phyloP scores from a whole-genome alignment of 2,888 invertebrate species.

The Lasiommata megera region DNA sequence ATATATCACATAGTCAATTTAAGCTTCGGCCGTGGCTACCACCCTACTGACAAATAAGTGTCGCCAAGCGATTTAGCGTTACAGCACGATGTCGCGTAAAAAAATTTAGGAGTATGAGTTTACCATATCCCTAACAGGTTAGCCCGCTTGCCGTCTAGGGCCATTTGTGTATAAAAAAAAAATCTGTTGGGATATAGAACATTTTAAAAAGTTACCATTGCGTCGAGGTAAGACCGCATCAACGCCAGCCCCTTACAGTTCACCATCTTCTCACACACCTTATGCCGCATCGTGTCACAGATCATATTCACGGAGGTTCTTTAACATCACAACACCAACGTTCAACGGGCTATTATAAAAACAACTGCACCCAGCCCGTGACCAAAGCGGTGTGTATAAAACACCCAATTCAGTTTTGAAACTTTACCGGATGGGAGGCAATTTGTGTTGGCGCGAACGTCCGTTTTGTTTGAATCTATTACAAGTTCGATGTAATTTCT shows the following conservation, averaged over 20 bases:
- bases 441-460: conserved; percentile 43
- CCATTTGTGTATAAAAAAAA: too few species aligned
- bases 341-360: background rate
- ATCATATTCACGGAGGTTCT: conserved; percentile 47
- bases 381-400: conserved; percentile 45
- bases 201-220: conserved; percentile 54
- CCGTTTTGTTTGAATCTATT: conserved; percentile 35
- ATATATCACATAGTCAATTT: too few species aligned
- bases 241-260: conserved; percentile 67
- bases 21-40: too few species aligned
- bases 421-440: conserved; percentile 60
- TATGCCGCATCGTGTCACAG: conserved; percentile 65
- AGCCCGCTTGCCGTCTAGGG: too few species aligned
- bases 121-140: too few species aligned
- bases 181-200: too few species aligned
- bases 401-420: conserved; percentile 57
- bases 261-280: conserved; percentile 69
- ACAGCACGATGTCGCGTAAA: too few species aligned
- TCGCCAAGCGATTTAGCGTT: too few species aligned
- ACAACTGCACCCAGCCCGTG: conserved; percentile 45
- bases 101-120: too few species aligned
- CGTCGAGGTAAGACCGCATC: conserved; percentile 65
- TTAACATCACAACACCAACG: conserved; percentile 31
- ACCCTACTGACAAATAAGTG: too few species aligned
- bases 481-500: conserved; percentile 34